phyloP scores from a whole-genome alignment of 2,797 vertebrate genomes.

The Nannoperca obscura region DNA sequence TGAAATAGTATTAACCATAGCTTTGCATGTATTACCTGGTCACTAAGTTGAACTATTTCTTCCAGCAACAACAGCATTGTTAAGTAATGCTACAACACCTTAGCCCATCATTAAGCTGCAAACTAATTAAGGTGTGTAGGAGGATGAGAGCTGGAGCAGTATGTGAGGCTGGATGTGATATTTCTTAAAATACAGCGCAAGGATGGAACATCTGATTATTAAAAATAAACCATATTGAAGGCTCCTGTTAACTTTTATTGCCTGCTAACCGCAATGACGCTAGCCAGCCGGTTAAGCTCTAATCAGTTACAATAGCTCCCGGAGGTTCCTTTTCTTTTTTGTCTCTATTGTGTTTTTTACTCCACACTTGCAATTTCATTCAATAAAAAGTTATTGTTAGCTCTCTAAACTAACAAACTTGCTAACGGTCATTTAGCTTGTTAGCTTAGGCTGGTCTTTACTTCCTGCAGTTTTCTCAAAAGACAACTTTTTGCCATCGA shows the following conservation, averaged over 20 bases:
- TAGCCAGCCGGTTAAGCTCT: too few species aligned
- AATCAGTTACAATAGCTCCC: neutral
- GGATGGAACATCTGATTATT: neutral
- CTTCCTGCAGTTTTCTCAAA: too few species aligned
- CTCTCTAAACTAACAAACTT: too few species aligned
- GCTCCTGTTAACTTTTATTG: neutral
- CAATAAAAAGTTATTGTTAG: neutral
- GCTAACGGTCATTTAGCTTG: too few species aligned
- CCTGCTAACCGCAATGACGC: too few species aligned
- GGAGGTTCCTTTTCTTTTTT: neutral
- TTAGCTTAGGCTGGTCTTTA: too few species aligned
- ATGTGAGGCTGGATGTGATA: constrained; percentile 10
- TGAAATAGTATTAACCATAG: neutral
- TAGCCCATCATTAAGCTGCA: neutral
- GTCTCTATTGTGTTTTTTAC: neutral
- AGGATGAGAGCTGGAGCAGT: constrained; percentile 15
- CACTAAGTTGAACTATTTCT: neutral
- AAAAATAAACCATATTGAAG: neutral
- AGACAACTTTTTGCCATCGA: too few species aligned
- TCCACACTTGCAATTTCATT: neutral
- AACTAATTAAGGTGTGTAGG: constrained; percentile 39
- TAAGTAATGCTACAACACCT: constrained; percentile 15
- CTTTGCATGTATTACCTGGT: constrained; percentile 1
- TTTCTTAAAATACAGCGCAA: neutral
- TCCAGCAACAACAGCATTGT: constrained; percentile 8